A percentile compares a stretch with the other conserved stretches of the same genome.
Conservation (phyloP, 2,888 invertebrate species). For the Cataglyphis cursor region DNA sequence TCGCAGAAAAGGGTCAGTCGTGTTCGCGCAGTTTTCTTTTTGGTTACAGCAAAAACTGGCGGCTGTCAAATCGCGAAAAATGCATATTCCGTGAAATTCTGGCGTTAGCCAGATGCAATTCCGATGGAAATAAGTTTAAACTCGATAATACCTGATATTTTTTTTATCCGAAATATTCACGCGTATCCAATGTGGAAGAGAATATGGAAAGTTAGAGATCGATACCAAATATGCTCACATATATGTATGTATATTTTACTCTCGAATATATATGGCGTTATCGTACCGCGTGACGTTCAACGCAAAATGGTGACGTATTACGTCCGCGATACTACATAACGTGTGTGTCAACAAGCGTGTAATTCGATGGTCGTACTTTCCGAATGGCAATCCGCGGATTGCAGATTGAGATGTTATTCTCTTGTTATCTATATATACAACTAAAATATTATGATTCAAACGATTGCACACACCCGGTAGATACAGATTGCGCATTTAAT, state of each 20-base stretch:
- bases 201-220: slow-evolving; percentile 27
- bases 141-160: slow-evolving; percentile 34
- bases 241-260: slow-evolving; percentile 8
- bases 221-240: slow-evolving; percentile 1
- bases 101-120: slow-evolving; percentile 29
- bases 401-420: background rate
- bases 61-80: slow-evolving; percentile 48
- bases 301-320: slow-evolving; percentile 22
- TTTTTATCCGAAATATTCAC: slow-evolving; percentile 22
- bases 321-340: background rate
- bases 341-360: slow-evolving; percentile 12
- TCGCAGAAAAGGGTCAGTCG: background rate
- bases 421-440: background rate
- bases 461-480: background rate
- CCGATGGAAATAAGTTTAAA: slow-evolving; percentile 29
- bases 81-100: slow-evolving; percentile 25
- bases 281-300: background rate
- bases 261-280: slow-evolving; percentile 18
- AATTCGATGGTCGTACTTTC: slow-evolving; percentile 6
- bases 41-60: slow-evolving; percentile 17
- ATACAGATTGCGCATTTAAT: background rate
- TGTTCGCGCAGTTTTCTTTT: slow-evolving; percentile 10
- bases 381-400: background rate
- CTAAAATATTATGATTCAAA: slow-evolving; percentile 24
- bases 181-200: background rate